Base-by-base conservation (phyloP, 2,888 invertebrate species). In the Ennomos fuscantarius region DNA sequence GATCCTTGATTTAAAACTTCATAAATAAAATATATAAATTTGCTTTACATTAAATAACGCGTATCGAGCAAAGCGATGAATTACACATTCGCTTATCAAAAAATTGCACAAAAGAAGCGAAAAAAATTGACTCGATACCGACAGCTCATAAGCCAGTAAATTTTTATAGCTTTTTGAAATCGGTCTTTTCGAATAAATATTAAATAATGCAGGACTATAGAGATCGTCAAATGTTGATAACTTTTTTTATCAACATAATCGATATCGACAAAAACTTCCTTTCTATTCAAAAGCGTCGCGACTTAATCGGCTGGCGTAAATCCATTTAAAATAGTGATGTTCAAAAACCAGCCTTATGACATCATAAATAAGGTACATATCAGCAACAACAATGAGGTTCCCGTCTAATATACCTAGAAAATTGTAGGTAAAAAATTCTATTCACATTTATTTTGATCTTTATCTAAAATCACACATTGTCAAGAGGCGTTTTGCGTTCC, bases 391-490 rank as follows among this genome's bases (percentile, higher is more conserved):
- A 83, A 82, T 80, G 74, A 82, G 79, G 79, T 75, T 78, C 73
- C 78, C 78, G 70, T 82, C 78, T 78, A 78, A 78, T 74, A 75
- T 81, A 86, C 81, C 82, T 86, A 88, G 79, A 81, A 84, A 84
- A 80, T 78, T 79, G 80, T 84, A 88, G 87, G 88, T 89, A 88
- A 86, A 88, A 88, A 89, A 86, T 75, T 77, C 78, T 81, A 78
- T 83, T 79, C 79, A 78, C 79, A 77, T 78, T 79, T 82, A 74
- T 79, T 79, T 83, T 74, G 81, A 78, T 79, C 76, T 79, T 83
- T 82, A 84, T 78, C 82, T 83, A 81, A 59, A 78, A 79, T 86
- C 78, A 79, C 81, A 78, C 65, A 62, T 62, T 61, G 60, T 72
- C 73, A 78, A 79, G 78, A 82, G 78, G 83, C 79, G 81, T 78